phyloP scores from a whole-genome alignment of 2,888 invertebrate genomes.

The Drymonia ruficornis region DNA sequence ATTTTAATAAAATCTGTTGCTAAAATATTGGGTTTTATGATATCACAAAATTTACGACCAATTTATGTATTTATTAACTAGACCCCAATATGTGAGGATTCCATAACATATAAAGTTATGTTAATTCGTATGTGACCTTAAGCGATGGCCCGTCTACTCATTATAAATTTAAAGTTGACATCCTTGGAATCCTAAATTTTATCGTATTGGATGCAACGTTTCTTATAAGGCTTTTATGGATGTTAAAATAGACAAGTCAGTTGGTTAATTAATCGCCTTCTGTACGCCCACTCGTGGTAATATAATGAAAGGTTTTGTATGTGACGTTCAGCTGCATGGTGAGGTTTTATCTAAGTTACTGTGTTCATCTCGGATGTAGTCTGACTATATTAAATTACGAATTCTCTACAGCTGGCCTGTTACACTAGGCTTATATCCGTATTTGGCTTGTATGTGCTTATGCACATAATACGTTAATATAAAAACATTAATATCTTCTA shows the following conservation, averaged over 20 bases:
- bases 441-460: no score
- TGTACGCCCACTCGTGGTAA: background rate
- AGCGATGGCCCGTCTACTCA: conserved; percentile 31
- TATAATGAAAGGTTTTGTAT: no score
- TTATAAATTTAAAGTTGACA: conserved; percentile 50
- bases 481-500: no score
- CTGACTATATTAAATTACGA: no score
- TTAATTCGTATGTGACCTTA: conserved; percentile 32
- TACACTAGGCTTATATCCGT: no score
- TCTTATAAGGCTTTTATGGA: conserved; percentile 25
- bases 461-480: no score
- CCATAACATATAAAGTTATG: conserved; percentile 24
- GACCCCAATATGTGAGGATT: conserved; percentile 9
- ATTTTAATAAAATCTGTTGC: background rate
- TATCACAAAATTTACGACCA: conserved; percentile 1
- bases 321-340: no score
- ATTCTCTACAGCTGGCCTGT: no score
- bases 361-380: no score
- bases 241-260: conserved; percentile 2
- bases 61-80: conserved; percentile 3
- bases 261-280: background rate
- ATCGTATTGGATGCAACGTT: conserved; percentile 10
- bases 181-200: conserved; percentile 55
- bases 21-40: background rate
- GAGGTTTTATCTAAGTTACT: no score